Evolutionary conservation across 1,140 invertebrate genomes (phyloP).

Genomic region (Rhopalosiphum padi): DNA sequence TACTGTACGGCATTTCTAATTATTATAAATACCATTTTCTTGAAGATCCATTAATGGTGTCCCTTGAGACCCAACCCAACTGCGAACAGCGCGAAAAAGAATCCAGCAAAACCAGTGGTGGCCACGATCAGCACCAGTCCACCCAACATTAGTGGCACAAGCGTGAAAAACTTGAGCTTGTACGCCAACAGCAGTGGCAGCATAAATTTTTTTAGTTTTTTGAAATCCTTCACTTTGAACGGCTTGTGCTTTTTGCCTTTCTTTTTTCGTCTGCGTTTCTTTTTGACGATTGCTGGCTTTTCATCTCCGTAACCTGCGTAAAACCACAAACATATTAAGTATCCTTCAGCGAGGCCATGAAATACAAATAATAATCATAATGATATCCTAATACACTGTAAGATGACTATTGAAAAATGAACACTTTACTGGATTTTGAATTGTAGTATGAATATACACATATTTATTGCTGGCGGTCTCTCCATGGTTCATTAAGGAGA

Average conservation of each 20-base stretch:
- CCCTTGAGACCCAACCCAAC: slow-evolving; percentile 68
- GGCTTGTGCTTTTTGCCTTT: slow-evolving; percentile 59
- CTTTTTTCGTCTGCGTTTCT: slow-evolving; percentile 58
- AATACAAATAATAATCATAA: background rate
- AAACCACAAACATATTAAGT: background rate
- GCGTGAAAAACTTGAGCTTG: slow-evolving; percentile 81
- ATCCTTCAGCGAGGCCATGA: background rate
- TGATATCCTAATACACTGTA: background rate
- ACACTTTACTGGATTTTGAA: background rate
- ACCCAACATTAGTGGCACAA: slow-evolving; percentile 77
- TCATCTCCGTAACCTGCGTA: slow-evolving; percentile 52
- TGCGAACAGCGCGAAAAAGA: slow-evolving; percentile 84
- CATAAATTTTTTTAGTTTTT: slow-evolving; percentile 71
- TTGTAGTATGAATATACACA: background rate
- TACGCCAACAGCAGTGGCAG: slow-evolving; percentile 79
- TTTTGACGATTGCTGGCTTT: slow-evolving; percentile 57
- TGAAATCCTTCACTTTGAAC: slow-evolving; percentile 68
- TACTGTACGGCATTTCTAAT: background rate
- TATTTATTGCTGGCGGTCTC: background rate
- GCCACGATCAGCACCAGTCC: slow-evolving; percentile 76
- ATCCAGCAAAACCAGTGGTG: slow-evolving; percentile 79
- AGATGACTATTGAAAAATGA: background rate
- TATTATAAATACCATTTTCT: slow-evolving; percentile 25
- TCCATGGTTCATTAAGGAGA: background rate
- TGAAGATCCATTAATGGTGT: slow-evolving; percentile 58